phyloP scores from a whole-genome alignment of 2,113 vertebrate species.

The Notarius quadriscutis region DNA sequence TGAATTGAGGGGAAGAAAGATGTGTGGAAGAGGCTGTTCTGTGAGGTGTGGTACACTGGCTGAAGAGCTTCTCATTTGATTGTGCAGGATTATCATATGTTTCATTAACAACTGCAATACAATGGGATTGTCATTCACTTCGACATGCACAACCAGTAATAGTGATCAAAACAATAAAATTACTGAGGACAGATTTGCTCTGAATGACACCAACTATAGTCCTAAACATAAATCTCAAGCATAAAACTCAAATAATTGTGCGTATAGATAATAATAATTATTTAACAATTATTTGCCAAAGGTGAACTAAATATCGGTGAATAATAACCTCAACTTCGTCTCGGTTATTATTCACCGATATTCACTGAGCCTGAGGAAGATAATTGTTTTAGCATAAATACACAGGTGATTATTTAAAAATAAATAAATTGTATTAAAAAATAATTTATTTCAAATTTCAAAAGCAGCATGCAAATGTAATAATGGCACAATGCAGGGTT shows the following conservation, averaged over 20 bases:
- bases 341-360: no score
- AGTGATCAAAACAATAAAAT: neutral
- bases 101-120: slow-evolving; percentile 12
- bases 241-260: neutral
- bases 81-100: slow-evolving; percentile 24
- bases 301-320: no score
- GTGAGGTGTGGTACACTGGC: neutral
- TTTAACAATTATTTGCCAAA: no score
- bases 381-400: no score
- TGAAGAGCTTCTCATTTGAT: neutral
- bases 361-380: no score
- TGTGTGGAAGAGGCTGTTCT: neutral
- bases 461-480: no score
- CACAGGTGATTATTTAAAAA: no score
- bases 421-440: no score
- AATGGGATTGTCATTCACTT: neutral
- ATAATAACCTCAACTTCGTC: no score
- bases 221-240: neutral
- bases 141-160: neutral
- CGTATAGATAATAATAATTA: neutral
- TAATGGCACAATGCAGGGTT: no score
- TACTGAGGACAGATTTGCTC: neutral
- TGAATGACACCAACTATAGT: neutral
- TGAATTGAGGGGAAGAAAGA: neutral
- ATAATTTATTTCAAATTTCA: no score